Conservation (phyloP, 2,113 vertebrate genomes). For the Ramphastos sulfuratus region DNA sequence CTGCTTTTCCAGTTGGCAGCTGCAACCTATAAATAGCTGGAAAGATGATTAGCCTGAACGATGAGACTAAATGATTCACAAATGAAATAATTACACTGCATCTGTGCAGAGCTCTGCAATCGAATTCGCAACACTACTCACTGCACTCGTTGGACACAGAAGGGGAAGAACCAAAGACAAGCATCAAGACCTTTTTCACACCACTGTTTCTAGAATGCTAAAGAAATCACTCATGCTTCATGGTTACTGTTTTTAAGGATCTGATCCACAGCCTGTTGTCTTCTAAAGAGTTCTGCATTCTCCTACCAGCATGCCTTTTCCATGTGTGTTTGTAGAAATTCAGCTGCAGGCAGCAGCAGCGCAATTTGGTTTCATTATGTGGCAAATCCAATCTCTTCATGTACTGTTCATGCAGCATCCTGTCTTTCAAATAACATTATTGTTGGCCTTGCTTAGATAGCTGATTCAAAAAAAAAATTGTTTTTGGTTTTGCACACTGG, state of each 20-base stretch:
- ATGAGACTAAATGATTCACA: conserved; percentile 30
- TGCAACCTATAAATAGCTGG: conserved; percentile 60
- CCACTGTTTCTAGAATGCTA: neutral
- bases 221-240: neutral
- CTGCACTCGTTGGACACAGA: neutral
- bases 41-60: neutral
- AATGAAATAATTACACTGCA: conserved; percentile 50
- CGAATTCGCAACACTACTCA: neutral
- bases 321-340: neutral
- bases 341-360: neutral
- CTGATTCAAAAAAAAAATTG: neutral
- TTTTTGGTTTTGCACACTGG: neutral
- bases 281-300: neutral
- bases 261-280: neutral
- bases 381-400: conserved; percentile 3
- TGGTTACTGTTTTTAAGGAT: neutral
- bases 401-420: neutral
- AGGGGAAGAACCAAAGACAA: accelerated
- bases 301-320: neutral
- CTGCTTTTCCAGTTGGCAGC: conserved; percentile 46
- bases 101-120: conserved; percentile 18
- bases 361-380: neutral
- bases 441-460: neutral
- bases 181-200: neutral
- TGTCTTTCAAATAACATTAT: neutral